Evolutionary conservation across 64 coral and sea anemone species (phyloP), one percentile per base, ranked within the genome.

Genomic region (Stichodactyla mertensii): DNA sequence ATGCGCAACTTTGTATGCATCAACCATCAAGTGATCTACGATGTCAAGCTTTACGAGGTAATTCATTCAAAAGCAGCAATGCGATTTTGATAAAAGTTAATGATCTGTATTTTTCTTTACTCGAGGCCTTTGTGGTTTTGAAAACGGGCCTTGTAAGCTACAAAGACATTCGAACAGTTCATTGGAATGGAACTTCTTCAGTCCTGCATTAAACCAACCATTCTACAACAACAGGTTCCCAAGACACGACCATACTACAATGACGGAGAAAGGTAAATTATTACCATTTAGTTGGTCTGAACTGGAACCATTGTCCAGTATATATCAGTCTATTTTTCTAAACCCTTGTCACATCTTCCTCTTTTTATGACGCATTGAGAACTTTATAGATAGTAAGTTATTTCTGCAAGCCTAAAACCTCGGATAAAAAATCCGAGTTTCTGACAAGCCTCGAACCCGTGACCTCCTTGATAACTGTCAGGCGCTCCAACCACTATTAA

Each of bases 121-220:
- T 71, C 23, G 7, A 80, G 78, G 78, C 13, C 36, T 20, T 55
- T 80, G 78, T 80, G 78, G 78, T 52, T 80, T 80, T 54, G 78
- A 80, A 80, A 80, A 80, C 20, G 78, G 78, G 18, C 78, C 78
- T 80, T 80, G 78, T 12, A 71, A 71, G 11, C 69, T 71, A 26
- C 69, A 71, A 11, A 71, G 27, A 11, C 10, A 8, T 5, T 10
- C 24, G 27, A 71, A 71, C 12, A 71, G 23, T 28, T 71, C 69
- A 28, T 23, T 80, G 45, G 78, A 80, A 80, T 80, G 78, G 78
- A 80, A 7, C 13, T 53, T 71, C n/a, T 71, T 71, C 23, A 11
- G 20, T 8, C 69, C 69, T 5, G 69, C 69, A 23, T 10, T 71
- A 22, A 71, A 20, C 69, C 22, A 28, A 71, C 69, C 69, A 71